Percentiles rank a stretch among this genome's conserved stretches.
Conservation (phyloP, 2,113 vertebrate species). For the Apus apus region DNA sequence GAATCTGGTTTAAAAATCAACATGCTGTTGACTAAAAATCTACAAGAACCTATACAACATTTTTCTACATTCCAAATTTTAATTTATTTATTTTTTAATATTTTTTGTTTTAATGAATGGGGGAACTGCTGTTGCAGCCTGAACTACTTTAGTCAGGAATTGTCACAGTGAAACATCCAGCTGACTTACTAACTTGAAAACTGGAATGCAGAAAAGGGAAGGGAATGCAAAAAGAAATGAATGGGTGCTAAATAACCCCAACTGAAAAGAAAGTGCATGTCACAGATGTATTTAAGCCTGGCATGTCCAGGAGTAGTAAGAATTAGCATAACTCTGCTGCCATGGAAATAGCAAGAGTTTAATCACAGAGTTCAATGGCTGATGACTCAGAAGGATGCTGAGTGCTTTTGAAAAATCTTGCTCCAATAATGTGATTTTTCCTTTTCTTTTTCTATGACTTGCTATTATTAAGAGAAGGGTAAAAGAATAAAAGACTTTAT, state of each 20-base stretch:
- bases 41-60: not conserved
- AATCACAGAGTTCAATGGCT: not conserved
- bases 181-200: not conserved
- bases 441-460: not conserved
- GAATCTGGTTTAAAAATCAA: conserved; percentile 24
- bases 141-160: not conserved
- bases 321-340: conserved; percentile 43
- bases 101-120: not conserved
- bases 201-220: not conserved
- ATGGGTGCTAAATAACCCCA: not conserved
- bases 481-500: not conserved
- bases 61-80: not conserved
- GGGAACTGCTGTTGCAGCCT: not conserved
- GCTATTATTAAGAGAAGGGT: not conserved
- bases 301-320: not conserved
- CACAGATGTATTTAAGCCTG: not conserved
- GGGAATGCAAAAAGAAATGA: not conserved
- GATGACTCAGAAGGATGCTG: not conserved
- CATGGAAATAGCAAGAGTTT: not conserved
- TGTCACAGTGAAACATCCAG: not conserved
- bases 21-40: not conserved
- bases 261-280: not conserved
- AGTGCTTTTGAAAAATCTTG: not conserved
- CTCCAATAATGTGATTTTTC: not conserved
- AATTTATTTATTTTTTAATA: not conserved